Evolutionary conservation across 1,140 invertebrate species (phyloP).

Genomic region (Micrasema longulum): DNA sequence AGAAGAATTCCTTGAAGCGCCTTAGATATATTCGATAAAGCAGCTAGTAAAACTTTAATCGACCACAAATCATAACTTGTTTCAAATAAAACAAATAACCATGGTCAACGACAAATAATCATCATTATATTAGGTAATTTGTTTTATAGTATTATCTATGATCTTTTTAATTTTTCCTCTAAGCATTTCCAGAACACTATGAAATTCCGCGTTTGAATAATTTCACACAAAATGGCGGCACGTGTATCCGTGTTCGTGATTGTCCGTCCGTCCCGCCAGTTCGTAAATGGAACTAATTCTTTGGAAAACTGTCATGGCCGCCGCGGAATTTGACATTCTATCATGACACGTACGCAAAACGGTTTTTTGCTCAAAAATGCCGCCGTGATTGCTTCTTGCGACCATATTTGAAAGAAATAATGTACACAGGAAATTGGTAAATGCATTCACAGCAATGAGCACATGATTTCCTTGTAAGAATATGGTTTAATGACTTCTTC

Average conservation of each 20-base stretch:
- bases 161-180: too few relatives aligned
- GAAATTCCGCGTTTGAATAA: conserved; percentile 10
- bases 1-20: too few relatives aligned
- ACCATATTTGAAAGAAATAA: conserved; percentile 15
- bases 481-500: not conserved
- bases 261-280: not conserved
- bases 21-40: too few relatives aligned
- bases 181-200: too few relatives aligned
- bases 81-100: too few relatives aligned
- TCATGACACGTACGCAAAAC: conserved; percentile 14
- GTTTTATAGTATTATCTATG: too few relatives aligned
- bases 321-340: conserved; percentile 4
- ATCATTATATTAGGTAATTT: too few relatives aligned
- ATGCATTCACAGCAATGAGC: not conserved
- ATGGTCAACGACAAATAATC: too few relatives aligned
- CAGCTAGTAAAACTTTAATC: too few relatives aligned
- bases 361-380: conserved; percentile 27
- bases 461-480: conserved; percentile 4
- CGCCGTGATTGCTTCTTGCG: not conserved
- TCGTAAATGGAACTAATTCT: conserved; percentile 27
- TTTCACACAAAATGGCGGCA: not conserved
- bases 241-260: conserved; percentile 36
- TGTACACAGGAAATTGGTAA: conserved; percentile 7
- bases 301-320: conserved; percentile 34
- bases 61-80: too few relatives aligned